phyloP scores from a whole-genome alignment of 2,888 invertebrate genomes.

The Eristalis pertinax region DNA sequence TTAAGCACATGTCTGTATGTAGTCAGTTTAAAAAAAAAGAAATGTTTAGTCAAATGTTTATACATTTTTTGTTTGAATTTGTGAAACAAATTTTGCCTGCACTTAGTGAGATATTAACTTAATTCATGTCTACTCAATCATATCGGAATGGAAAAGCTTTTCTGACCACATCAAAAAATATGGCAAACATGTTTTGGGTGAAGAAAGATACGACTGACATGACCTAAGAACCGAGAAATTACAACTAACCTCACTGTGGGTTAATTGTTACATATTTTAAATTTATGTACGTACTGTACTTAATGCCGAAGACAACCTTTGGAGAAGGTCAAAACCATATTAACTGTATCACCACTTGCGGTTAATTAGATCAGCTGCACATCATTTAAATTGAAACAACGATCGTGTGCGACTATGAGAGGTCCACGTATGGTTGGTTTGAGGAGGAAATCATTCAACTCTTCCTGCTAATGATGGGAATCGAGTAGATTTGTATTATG shows the following conservation, averaged over 20 bases:
- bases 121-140: background rate
- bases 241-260: background rate
- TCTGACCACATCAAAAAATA: background rate
- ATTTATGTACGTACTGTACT: background rate
- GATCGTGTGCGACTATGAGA: background rate
- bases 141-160: background rate
- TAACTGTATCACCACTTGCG: background rate
- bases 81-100: background rate
- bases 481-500: too few species aligned
- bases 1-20: background rate
- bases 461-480: background rate
- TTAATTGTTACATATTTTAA: background rate
- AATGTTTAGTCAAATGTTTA: background rate
- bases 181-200: background rate
- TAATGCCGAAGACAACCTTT: background rate
- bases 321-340: slow-evolving; percentile 5
- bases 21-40: background rate
- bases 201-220: background rate
- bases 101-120: background rate
- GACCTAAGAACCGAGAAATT: background rate
- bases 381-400: background rate
- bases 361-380: background rate
- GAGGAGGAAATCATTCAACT: background rate
- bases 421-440: background rate
- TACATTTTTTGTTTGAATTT: too few species aligned